Base-by-base conservation (phyloP, 1,140 invertebrate genomes). In the Brachionus koreanus region DNA sequence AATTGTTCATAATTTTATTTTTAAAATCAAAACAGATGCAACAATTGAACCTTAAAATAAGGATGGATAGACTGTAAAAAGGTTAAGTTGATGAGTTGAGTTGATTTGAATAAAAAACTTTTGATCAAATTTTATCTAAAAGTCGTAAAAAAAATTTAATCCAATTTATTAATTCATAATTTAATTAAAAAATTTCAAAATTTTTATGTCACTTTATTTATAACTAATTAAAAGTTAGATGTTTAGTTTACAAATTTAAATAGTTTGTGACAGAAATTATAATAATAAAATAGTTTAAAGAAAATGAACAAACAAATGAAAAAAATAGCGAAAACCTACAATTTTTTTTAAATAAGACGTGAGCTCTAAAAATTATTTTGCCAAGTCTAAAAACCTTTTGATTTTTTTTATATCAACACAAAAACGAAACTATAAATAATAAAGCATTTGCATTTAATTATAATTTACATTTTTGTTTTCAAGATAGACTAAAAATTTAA, bases 361-460 rank as follows among this genome's bases (percentile, higher is more conserved):
- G 65, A 69, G 65, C 7, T 69, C 39, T 69, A 69, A 37, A 0
- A 69, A 69, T 65, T 65, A 35, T 65, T 65, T 65, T 69, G 33
- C 16, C 65, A 39, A 69, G 35, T 39, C 33, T n/a, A 39, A 69
- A 69, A 69, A 69, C 65, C 65, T 69, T 69, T 69, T 69, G 65
- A 69, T 65, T 69, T 63, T 39, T 37, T 69, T 69, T 57, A 57
- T 57, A 57, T 69, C 65, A 69, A 69, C 65, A 69, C 35, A 69
- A 69, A 69, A 65, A n/a, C 25, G 19, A 57, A 57, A 57, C 49
- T 57, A 57, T 57, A 57, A 65, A 65, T 37, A 65, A 65, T 33
- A 65, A 65, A 69, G 65, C 29, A 69, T 69, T 69, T 69, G 65
- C 29, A 69, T 69, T 69, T 69, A 69, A 69, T 69, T 69, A 69